Evolutionary conservation across 2,113 vertebrate species (phyloP).

Genomic region (Lampris incognitus): DNA sequence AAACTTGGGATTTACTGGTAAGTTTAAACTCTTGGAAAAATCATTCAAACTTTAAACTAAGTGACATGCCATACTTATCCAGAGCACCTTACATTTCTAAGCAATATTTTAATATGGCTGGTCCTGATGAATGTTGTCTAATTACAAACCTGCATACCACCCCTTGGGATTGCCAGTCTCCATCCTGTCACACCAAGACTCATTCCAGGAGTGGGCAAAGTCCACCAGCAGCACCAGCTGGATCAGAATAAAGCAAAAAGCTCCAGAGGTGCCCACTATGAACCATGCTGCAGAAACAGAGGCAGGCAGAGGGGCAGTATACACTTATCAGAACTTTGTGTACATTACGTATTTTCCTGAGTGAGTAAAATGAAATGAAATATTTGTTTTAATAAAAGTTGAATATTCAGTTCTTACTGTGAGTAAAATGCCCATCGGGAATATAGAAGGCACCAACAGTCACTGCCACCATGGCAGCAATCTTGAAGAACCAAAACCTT

Average conservation of each 20-base stretch:
- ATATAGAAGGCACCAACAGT: conserved; percentile 95
- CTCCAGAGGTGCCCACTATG: conserved; percentile 84
- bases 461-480: conserved; percentile 87
- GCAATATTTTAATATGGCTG: no score
- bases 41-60: no score
- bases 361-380: background rate
- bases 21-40: no score
- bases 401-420: conserved; percentile 79
- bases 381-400: background rate
- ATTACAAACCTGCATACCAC: conserved; percentile 91
- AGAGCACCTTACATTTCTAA: background rate
- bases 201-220: conserved; percentile 91
- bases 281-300: conserved; percentile 86
- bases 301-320: background rate
- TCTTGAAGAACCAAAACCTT: conserved; percentile 98
- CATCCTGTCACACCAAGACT: conserved; percentile 88
- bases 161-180: conserved; percentile 86
- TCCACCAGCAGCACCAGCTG: conserved; percentile 94
- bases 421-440: conserved; percentile 89
- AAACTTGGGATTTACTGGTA: no score
- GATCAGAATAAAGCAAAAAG: conserved; percentile 90
- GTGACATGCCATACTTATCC: no score
- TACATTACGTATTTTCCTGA: background rate
- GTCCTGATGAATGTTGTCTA: no score
- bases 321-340: background rate